These are phyloP conservation scores for Haliclona indistincta DNA, from an alignment of 37 sponge, comb jelly and placozoan species.

Conservation along the genomic window DNA sequence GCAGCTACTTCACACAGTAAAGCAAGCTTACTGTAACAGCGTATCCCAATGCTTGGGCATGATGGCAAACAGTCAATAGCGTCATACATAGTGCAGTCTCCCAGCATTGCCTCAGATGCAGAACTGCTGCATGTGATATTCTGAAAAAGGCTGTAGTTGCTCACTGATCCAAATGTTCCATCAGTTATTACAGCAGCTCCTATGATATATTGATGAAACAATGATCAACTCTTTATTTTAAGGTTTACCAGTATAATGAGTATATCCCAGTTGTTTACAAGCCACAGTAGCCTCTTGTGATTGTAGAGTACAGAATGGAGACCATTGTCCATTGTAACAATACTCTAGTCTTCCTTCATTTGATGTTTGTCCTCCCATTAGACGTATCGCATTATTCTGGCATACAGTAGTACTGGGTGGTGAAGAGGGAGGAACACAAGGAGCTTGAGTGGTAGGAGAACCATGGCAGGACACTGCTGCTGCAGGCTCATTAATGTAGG, in stretches of 20 bases:
- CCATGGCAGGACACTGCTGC: neutral
- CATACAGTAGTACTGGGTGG: no score
- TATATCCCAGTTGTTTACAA: conserved; percentile 1
- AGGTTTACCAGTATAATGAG: neutral
- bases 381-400: no score
- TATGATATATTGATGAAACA: neutral
- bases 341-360: conserved; percentile 7
- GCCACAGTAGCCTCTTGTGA: neutral
- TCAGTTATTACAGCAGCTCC: conserved; percentile 1
- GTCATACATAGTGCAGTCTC: neutral
- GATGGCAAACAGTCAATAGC: neutral
- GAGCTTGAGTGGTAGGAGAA: neutral
- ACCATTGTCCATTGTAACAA: neutral
- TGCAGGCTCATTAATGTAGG: neutral
- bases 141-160: neutral
- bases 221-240: neutral
- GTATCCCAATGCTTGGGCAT: neutral
- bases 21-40: neutral
- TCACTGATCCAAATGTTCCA: neutral
- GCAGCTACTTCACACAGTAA: neutral
- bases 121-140: neutral
- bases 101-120: neutral
- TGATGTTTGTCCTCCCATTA: neutral
- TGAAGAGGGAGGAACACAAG: conserved; percentile 2
- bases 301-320: neutral